Evolutionary conservation across 2,113 vertebrate species (phyloP), one percentile per base, ranked within the genome.

Genomic region (Anas platyrhynchos): DNA sequence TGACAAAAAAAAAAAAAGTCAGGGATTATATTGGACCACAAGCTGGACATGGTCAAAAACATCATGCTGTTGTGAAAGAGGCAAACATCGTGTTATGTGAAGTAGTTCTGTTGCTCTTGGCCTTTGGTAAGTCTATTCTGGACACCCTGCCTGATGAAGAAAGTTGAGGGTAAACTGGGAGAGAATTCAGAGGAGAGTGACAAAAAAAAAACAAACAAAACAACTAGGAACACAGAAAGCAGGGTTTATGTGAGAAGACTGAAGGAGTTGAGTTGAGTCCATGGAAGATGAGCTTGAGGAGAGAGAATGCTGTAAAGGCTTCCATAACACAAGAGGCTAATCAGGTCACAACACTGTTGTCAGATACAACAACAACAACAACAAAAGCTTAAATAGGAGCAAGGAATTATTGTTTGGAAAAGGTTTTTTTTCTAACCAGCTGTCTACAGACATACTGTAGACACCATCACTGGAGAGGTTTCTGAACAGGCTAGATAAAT

Each of bases 1-100:
- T 91, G 38, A 7, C 14, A 18, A 5, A 13, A 26, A 29, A 32
- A 44, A 41, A 41, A 41, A 41, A 16, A 14, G 14, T 80, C 25
- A 67, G 61, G 29, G 48, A 34, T 78, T 82, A 43, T 31, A 43
- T 38, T 92, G 68, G 56, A 65, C 68, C 69, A 31, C 69, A 38
- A 82, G 20, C 23, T 92, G 86, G 38, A 92, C 94, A 95, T 96
- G 96, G 95, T 97, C 95, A 97, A 96, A 97, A 97, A 82, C 94
- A 94, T 94, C 65, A 84, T 54, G 62, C 83, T 94, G 43, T 81
- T 88, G 68, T 94, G 54, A 83, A 81, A 88, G 86, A 78, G 16
- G 34, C 77, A 91, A 89, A 78, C 69, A 61, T 90, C 43, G 20
- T 54, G 15, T 83, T 79, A n/a, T 22, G 13, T 48, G 29, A 65